These are phyloP conservation scores for Sinelater perroti DNA, from an alignment of 2,888 invertebrate genomes.

Conservation along the genomic window DNA sequence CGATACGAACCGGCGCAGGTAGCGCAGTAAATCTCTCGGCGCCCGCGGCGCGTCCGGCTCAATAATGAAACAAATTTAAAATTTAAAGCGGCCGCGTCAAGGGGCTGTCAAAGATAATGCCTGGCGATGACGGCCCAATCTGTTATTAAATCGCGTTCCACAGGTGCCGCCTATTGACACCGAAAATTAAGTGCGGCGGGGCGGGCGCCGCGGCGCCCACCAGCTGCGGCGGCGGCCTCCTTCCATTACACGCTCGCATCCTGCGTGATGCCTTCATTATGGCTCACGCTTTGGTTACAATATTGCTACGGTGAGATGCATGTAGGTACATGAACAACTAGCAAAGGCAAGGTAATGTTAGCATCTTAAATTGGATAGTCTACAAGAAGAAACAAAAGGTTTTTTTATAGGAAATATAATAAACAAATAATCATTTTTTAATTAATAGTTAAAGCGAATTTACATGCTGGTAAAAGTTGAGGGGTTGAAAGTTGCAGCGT, in stretches of 20 bases:
- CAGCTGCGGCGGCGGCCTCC: constrained; percentile 14
- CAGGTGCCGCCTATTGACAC: constrained; percentile 42
- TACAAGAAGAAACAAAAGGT: too few relatives aligned
- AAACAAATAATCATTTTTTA: too few relatives aligned
- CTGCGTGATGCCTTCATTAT: constrained; percentile 27
- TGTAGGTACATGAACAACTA: too few relatives aligned
- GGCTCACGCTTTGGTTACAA: constrained; percentile 25
- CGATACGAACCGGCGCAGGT: constrained; percentile 42
- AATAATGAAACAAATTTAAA: constrained; percentile 43
- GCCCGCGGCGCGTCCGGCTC: constrained; percentile 40
- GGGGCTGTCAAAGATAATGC: constrained; percentile 47
- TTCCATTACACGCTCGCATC: constrained; percentile 32
- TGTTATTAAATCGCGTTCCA: constrained; percentile 49
- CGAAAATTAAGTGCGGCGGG: constrained; percentile 24
- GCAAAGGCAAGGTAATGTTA: too few relatives aligned
- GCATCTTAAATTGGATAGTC: too few relatives aligned
- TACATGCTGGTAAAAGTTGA: too few relatives aligned
- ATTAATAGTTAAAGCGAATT: too few relatives aligned
- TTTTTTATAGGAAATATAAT: too few relatives aligned
- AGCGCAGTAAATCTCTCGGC: constrained; percentile 28
- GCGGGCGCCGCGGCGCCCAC: background rate
- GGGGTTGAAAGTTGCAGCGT: too few relatives aligned
- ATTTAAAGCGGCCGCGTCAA: constrained; percentile 41
- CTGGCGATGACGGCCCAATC: constrained; percentile 47
- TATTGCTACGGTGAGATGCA: too few relatives aligned